phyloP scores from a whole-genome alignment of 2,888 invertebrate species.

The Cephonodes hylas region DNA sequence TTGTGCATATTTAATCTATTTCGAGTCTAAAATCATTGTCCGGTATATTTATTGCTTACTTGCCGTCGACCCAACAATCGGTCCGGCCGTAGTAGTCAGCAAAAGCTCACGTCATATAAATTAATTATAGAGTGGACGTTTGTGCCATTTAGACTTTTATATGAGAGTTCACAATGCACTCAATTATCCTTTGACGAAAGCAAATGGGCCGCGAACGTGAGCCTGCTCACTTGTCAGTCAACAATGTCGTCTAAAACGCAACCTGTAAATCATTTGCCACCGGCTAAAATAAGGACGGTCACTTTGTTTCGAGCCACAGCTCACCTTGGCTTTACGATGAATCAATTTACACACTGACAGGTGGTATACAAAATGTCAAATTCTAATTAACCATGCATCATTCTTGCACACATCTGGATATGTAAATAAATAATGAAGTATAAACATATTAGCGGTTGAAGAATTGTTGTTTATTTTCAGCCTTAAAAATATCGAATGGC shows the following conservation, averaged over 20 bases:
- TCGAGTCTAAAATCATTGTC: neutral
- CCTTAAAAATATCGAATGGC: constrained; percentile 87
- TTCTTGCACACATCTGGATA: neutral
- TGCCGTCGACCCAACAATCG: neutral
- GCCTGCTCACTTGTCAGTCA: constrained; percentile 64
- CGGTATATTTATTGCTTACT: neutral
- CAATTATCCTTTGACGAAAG: constrained; percentile 61
- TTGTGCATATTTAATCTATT: neutral
- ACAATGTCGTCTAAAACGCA: constrained; percentile 35
- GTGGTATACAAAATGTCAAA: constrained; percentile 35
- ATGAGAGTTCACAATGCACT: constrained; percentile 21
- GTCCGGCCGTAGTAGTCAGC: neutral
- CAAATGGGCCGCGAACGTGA: constrained; percentile 61
- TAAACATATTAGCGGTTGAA: constrained; percentile 13
- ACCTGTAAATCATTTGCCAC: constrained; percentile 56
- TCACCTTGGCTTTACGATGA: constrained; percentile 45
- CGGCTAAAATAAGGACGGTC: constrained; percentile 48
- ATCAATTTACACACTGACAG: constrained; percentile 47
- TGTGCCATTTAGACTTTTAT: constrained; percentile 10
- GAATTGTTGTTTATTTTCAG: constrained; percentile 69
- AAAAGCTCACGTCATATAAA: constrained; percentile 8
- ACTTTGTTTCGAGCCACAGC: constrained; percentile 44
- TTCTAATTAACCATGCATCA: constrained; percentile 31
- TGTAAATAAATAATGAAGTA: constrained; percentile 19
- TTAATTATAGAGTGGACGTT: neutral